Percentiles rank a stretch among this genome's conserved stretches.
Conservation (phyloP, 2,797 vertebrate species). For the Hapalemur alaotrensis region DNA sequence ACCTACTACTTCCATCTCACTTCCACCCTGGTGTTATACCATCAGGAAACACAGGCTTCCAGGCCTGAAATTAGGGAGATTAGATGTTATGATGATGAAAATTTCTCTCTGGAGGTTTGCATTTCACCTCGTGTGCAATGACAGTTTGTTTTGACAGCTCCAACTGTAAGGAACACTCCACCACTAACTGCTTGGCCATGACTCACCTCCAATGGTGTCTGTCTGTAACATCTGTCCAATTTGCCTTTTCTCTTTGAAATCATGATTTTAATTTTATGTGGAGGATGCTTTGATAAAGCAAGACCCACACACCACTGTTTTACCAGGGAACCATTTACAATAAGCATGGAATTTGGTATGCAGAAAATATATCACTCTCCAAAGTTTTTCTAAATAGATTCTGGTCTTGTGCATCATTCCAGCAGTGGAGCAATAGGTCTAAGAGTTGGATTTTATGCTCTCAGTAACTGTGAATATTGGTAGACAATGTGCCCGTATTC, state of each 20-base stretch:
- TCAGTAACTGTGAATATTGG: slow-evolving; percentile 62
- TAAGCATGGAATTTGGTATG: neutral
- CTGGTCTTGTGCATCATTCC: slow-evolving; percentile 36
- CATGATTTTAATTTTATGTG: slow-evolving; percentile 45
- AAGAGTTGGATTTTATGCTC: slow-evolving; percentile 61
- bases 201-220: slow-evolving; percentile 58
- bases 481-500: slow-evolving; percentile 50
- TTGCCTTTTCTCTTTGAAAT: slow-evolving; percentile 45
- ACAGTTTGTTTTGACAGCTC: slow-evolving; percentile 68
- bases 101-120: slow-evolving; percentile 31
- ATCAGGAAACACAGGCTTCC: slow-evolving; percentile 12
- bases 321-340: neutral
- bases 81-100: slow-evolving; percentile 63
- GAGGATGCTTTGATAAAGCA: slow-evolving; percentile 53
- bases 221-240: slow-evolving; percentile 55
- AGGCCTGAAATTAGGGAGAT: slow-evolving; percentile 58
- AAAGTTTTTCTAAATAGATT: neutral
- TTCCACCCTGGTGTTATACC: neutral
- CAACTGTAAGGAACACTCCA: slow-evolving; percentile 42
- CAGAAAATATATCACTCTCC: neutral
- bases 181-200: slow-evolving; percentile 19
- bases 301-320: neutral
- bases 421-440: slow-evolving; percentile 35
- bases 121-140: slow-evolving; percentile 58
- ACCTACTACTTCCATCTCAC: neutral